These are phyloP conservation scores for Eufriesea mexicana DNA, from an alignment of 1,140 invertebrate genomes.

Conservation along the genomic window DNA sequence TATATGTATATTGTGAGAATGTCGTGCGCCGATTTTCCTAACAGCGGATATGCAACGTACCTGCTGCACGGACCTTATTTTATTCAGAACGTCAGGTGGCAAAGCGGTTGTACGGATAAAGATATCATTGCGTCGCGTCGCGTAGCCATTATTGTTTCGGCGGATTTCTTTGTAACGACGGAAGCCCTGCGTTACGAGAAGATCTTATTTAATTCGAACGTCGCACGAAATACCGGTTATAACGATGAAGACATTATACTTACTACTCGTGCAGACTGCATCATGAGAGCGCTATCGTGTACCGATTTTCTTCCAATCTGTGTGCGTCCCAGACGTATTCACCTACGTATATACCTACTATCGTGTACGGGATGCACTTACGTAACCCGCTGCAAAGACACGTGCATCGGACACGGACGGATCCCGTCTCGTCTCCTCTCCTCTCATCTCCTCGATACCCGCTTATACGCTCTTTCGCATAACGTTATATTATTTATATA, in stretches of 20 bases:
- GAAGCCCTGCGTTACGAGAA: slow-evolving; percentile 7
- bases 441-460: slow-evolving; percentile 23
- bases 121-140: not conserved
- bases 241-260: slow-evolving; percentile 48
- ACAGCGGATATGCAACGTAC: not conserved
- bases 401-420: slow-evolving; percentile 55
- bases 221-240: slow-evolving; percentile 8
- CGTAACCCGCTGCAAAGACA: slow-evolving; percentile 62
- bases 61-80: not conserved
- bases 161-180: slow-evolving; percentile 15
- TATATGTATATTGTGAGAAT: slow-evolving; percentile 39
- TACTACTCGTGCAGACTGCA: not conserved
- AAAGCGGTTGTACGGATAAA: not conserved
- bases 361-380: slow-evolving; percentile 53
- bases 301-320: slow-evolving; percentile 27
- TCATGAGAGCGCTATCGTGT: slow-evolving; percentile 23
- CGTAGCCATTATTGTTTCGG: not conserved
- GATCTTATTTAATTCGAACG: slow-evolving; percentile 38
- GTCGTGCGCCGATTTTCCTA: slow-evolving; percentile 11
- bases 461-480: slow-evolving; percentile 58
- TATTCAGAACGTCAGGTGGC: not conserved
- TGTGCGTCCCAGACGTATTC: not conserved
- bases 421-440: not conserved
- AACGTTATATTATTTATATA: slow-evolving; percentile 72
- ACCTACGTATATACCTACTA: no score